These are phyloP conservation scores for Aphodius granarius DNA, from an alignment of 2,888 invertebrate genomes.

Conservation along the genomic window DNA sequence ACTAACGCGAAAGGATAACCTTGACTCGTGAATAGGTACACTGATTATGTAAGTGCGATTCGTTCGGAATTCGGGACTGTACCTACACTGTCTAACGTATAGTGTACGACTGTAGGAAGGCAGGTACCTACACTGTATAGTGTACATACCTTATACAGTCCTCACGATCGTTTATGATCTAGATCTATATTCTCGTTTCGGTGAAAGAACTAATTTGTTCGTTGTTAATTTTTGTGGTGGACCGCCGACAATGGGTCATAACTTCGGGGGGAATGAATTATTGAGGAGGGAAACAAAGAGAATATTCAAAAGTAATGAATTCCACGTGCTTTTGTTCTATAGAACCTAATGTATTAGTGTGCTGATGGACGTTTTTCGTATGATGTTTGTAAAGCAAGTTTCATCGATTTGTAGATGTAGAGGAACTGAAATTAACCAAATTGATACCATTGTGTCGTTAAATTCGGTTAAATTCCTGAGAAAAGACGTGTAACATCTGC, in stretches of 20 bases:
- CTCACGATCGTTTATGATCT: no score
- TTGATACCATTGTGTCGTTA: no score
- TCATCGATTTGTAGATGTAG: no score
- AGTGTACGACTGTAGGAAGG: no score
- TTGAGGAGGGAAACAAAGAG: neutral
- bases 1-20: conserved; percentile 47
- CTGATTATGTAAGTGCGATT: conserved; percentile 24
- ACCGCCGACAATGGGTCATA: neutral
- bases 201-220: neutral
- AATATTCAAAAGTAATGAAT: neutral
- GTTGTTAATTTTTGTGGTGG: neutral
- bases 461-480: no score
- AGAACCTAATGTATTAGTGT: no score
- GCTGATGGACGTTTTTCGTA: neutral
- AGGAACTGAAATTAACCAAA: no score
- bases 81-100: no score
- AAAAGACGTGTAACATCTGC: no score
- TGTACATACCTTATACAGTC: no score
- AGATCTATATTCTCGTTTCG: no score
- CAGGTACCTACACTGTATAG: no score
- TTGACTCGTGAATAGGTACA: conserved; percentile 45
- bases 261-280: neutral
- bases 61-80: neutral
- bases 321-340: neutral
- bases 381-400: neutral